Base-by-base conservation (phyloP, 2,113 vertebrate species). In the Menura novaehollandiae region DNA sequence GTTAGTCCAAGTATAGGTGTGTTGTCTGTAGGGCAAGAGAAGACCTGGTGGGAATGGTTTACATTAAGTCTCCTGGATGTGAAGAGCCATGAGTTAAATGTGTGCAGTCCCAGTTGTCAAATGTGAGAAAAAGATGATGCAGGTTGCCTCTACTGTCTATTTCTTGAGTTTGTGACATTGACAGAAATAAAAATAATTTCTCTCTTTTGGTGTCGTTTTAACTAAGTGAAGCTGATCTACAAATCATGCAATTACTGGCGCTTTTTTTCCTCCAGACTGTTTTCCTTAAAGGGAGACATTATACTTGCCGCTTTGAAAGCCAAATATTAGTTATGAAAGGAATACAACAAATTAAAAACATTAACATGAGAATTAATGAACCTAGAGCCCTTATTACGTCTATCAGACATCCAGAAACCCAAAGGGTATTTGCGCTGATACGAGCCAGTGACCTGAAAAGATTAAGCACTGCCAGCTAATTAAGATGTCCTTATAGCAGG, bases 361-460 rank as follows among this genome's bases (percentile, higher is more conserved):
- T 88, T 93, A 89, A 30, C 56, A 77, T 55, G 35, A 91, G 16
- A 95, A 91, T 81, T 91, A 95, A 89, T 92, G 80, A 87, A 77
- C 60, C 56, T 75, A 78, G 76, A 75, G 35, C 30, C 41, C 84
- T 91, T 89, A 78, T 81, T 95, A 85, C 8, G 2, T 74, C 73
- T 91, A 32, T 67, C 55, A 73, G 80, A 81, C 47, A 89, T 78
- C 27, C 47, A 87, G 80, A 89, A 97, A 78, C 84, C 73, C 80
- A 71, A 59, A 84, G 89, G 64, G 24, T 81, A 71, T 97, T 93
- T 80, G 30, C 51, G 77, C 11, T 88, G 72, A 74, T 77, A 88
- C 4, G 6, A 95, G 73, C 51, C 73, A 93, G 52, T 85, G 93
- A 95, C 77, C 66, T 89, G 85, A 93, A 93, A 96, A 93, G 78